Base-by-base conservation (phyloP, 2,113 vertebrate species). In the Myotis lucifugus region DNA sequence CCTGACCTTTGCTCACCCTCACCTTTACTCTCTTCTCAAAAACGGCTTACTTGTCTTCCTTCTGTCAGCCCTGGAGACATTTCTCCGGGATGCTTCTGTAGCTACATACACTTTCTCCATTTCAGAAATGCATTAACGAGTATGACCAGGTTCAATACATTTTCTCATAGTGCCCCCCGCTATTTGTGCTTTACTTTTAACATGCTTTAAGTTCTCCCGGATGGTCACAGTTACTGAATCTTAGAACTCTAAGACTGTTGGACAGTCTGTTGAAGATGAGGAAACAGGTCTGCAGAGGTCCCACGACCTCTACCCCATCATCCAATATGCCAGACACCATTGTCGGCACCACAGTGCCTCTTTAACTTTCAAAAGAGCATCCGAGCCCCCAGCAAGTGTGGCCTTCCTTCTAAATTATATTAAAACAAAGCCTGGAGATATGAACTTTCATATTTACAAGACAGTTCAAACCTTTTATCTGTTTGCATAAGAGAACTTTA, bases 401-500 rank as follows among this genome's bases (percentile, higher is more conserved):
- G 15, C 61, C 91, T 90, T 91, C 18, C 46, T 92, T 94, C 67
- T 74, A 13, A 52, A n/a, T 70, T 34, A 64, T 61, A 9, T 59
- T 17, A 56, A 87, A 81, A 56, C 40, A 56, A 94, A 91, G 34
- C 37, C 42, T 61, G 48, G 19, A 77, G 34, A 48, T 6, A 59
- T 2, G 12, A 50, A 50, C 40, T 81, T 81, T 86, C 56, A 89
- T 85, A 66, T 2, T n/a, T 76, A 66, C 59, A 94, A 96, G 74
- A 85, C 95, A 88, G 91, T 95, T 79, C 69, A 90, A 87, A 21
- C 27, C 12, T 42, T 86, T 92, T 82, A 84, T 85, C 40, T 90
- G 79, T 97, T 96, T 96, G n/a, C 76, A 90, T 81, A 42, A 96
- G 78, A 88, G 29, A 79, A 88, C 95, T 48, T 97, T 97, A 96